Base-by-base conservation (phyloP, 2,888 invertebrate genomes). In the Vandiemenella viatica region DNA sequence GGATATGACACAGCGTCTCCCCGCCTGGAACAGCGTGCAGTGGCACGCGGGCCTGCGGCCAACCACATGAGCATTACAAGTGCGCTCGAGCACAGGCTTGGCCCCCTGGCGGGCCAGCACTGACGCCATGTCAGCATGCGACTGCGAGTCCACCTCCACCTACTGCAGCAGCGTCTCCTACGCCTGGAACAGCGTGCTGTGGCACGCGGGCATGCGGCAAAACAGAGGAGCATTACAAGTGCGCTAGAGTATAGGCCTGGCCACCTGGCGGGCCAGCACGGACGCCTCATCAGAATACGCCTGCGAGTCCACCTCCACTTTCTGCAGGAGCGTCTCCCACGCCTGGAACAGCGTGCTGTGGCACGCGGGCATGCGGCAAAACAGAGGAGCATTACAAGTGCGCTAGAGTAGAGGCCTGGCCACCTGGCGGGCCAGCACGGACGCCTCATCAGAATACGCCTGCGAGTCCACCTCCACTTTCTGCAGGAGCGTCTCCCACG, bases 141-240 rank as follows among this genome's bases (percentile, higher is more conserved):
- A 80, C 63, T 86, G 76, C 17, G 89, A 87, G 64, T 91, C 90
- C 37, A 87, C 82, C 69, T 91, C 91, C 53, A 89, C 86, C 66
- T 91, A 90, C 64, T 90, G 88, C 51, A 91, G 78, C 52, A 91
- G 73, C 53, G 82, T 83, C 68, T 91, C 91, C 91, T 90, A 91
- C 52, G 85, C 82, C 65, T 89, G 84, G 67, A 89, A 89, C 61
- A 91, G 75, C 41, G 84, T 81, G 69, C 81, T 77, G 48, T 82
- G 80, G 61, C 84, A 85, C 52, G 82, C 76, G 52, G 85, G 83
- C 67, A 86, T 86, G 67, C 86, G 86, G 71, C 3, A 55, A 58
- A n/a, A 45, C n/a, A n/a, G n/a, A n/a, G n/a, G n/a, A n/a, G n/a
- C n/a, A n/a, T n/a, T n/a, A n/a, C n/a, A 91, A 59, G 89, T 87